A percentile compares a stretch with the other conserved stretches of the same genome.
phyloP scores from a whole-genome alignment of 2,113 vertebrate species.

The Gasterosteus nipponicus region DNA sequence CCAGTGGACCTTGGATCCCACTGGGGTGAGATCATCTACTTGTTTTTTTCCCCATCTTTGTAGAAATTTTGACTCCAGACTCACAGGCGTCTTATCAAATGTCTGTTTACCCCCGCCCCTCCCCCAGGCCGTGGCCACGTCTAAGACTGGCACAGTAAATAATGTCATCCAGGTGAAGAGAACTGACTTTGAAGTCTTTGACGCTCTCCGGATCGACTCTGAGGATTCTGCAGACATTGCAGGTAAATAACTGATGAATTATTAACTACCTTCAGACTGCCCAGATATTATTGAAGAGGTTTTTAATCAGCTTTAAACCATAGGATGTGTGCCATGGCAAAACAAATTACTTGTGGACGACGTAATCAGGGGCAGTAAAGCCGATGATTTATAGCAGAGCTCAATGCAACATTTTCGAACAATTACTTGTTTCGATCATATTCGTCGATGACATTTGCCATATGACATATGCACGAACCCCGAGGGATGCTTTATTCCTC shows the following conservation, averaged over 20 bases:
- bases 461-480: background rate
- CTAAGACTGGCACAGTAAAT: slow-evolving; percentile 93
- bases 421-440: background rate
- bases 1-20: slow-evolving; percentile 94
- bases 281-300: background rate
- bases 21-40: slow-evolving; percentile 82
- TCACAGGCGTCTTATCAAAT: background rate
- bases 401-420: background rate
- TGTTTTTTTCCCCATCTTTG: background rate
- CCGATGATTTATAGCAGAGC: background rate
- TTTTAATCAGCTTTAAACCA: background rate
- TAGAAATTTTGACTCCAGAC: background rate
- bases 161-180: slow-evolving; percentile 94
- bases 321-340: background rate
- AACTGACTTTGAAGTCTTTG: slow-evolving; percentile 97
- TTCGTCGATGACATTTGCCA: background rate
- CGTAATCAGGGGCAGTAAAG: background rate
- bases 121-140: slow-evolving; percentile 88
- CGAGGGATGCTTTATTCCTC: background rate
- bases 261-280: background rate
- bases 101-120: slow-evolving; percentile 12
- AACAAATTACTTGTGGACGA: background rate
- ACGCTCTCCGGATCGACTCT: slow-evolving; percentile 95
- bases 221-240: slow-evolving; percentile 91
- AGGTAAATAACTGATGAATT: slow-evolving; percentile 73